These are phyloP conservation scores for Charanyca ferruginea DNA, from an alignment of 2,888 invertebrate genomes.

Conservation along the genomic window DNA sequence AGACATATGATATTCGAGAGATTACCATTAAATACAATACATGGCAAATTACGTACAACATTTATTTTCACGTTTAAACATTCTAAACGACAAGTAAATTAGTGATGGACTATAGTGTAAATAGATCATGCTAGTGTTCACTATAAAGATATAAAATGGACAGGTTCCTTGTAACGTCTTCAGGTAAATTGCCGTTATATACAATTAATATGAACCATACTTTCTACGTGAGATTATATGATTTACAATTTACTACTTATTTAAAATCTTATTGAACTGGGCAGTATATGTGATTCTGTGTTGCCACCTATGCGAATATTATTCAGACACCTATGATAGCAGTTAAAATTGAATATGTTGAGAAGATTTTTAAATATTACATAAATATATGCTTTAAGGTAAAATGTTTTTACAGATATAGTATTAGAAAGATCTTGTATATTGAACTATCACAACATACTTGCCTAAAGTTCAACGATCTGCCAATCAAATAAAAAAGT, in stretches of 20 bases:
- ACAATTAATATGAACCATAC: slow-evolving; percentile 65
- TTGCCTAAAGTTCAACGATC: slow-evolving; percentile 69
- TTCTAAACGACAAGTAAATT: slow-evolving; percentile 64
- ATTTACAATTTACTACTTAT: slow-evolving; percentile 60
- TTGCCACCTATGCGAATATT: slow-evolving; percentile 44
- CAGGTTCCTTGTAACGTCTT: slow-evolving; percentile 68
- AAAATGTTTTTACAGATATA: slow-evolving; percentile 51
- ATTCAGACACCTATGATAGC: slow-evolving; percentile 30
- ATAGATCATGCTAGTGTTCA: slow-evolving; percentile 59
- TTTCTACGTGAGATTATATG: slow-evolving; percentile 68
- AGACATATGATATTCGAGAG: slow-evolving; percentile 59
- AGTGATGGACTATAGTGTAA: slow-evolving; percentile 71
- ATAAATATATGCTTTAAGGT: slow-evolving; percentile 44
- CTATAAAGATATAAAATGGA: slow-evolving; percentile 79
- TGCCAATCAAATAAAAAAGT: slow-evolving; percentile 68
- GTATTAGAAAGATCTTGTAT: slow-evolving; percentile 46
- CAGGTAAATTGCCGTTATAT: slow-evolving; percentile 65
- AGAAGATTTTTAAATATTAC: slow-evolving; percentile 39
- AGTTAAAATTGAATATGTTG: slow-evolving; percentile 41
- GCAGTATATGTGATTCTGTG: slow-evolving; percentile 68
- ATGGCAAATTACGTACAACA: slow-evolving; percentile 65
- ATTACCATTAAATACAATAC: slow-evolving; percentile 55
- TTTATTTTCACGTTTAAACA: slow-evolving; percentile 56
- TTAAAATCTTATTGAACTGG: slow-evolving; percentile 64
- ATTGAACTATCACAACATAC: slow-evolving; percentile 63